Evolutionary conservation across 2,113 vertebrate species (phyloP).

Genomic region (Entomyzon cyanotis): DNA sequence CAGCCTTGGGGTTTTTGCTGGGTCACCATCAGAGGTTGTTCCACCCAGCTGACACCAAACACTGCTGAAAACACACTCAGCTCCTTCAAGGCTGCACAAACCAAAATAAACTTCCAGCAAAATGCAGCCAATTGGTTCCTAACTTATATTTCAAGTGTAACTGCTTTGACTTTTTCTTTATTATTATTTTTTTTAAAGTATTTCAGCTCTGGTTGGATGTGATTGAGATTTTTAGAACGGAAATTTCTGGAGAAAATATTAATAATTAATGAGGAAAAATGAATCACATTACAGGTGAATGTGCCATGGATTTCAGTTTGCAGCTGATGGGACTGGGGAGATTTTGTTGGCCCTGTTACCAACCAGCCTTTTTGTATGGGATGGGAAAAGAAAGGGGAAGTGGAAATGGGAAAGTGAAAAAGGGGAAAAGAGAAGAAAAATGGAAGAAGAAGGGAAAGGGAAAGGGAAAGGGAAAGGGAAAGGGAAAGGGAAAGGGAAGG

Average conservation of each 20-base stretch:
- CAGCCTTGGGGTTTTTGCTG: background rate
- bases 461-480: background rate
- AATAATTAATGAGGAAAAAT: background rate
- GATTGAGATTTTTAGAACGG: background rate
- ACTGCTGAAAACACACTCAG: background rate
- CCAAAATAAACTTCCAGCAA: background rate
- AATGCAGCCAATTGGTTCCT: background rate
- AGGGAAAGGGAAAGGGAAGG: too few relatives aligned
- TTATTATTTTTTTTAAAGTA: background rate
- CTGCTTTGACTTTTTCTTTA: background rate
- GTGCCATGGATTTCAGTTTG: background rate
- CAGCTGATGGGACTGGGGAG: background rate
- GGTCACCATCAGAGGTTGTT: background rate
- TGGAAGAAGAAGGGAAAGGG: too few relatives aligned
- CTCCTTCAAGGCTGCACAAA: background rate
- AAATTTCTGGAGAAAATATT: background rate
- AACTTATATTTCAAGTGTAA: background rate
- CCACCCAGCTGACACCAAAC: background rate
- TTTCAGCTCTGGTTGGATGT: background rate
- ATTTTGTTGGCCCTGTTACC: background rate
- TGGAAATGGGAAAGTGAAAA: background rate
- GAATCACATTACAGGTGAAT: background rate
- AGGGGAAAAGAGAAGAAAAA: too few relatives aligned
- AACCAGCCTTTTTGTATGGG: background rate
- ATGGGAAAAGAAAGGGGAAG: background rate